These are phyloP conservation scores for Pollimyrus isidori DNA, from an alignment of 2,113 vertebrate species.

Conservation along the genomic window DNA sequence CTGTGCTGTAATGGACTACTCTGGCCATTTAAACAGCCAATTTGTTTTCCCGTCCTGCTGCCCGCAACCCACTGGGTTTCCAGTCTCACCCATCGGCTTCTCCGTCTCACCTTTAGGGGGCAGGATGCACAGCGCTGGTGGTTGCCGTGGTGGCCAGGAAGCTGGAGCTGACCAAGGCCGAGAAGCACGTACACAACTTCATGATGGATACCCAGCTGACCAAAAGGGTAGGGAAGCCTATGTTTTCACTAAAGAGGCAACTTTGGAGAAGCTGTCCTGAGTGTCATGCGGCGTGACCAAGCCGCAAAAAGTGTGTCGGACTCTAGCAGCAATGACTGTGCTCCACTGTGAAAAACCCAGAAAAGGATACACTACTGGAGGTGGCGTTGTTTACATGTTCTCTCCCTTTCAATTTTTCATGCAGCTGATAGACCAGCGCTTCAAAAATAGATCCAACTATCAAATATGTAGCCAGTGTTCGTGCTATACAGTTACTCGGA, in stretches of 20 bases:
- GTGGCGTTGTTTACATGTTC: background rate
- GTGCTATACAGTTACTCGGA: conserved; percentile 39
- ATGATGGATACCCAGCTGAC: conserved; percentile 99
- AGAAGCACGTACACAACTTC: conserved; percentile 98
- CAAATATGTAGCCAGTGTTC: conserved; percentile 66
- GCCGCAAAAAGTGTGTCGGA: too few species aligned
- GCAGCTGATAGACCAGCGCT: conserved; percentile 57
- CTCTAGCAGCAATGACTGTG: background rate
- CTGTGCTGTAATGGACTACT: conserved; percentile 10
- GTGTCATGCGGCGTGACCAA: background rate
- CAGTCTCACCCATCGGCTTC: conserved; percentile 35
- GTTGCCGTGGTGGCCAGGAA: conserved; percentile 97
- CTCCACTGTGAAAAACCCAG: background rate
- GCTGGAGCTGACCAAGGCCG: conserved; percentile 95
- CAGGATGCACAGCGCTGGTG: conserved; percentile 90
- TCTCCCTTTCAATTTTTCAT: conserved; percentile 64
- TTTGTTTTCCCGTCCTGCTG: conserved; percentile 26
- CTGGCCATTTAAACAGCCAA: conserved; percentile 15
- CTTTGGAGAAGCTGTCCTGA: background rate
- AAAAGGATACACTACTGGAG: background rate
- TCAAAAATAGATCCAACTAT: conserved; percentile 65
- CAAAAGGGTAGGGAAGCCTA: conserved; percentile 73
- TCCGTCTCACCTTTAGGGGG: conserved; percentile 65
- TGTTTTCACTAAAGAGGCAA: background rate
- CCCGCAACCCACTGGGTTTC: conserved; percentile 39